Base-by-base conservation (phyloP, 2,113 vertebrate genomes). In the Passer montanus region DNA sequence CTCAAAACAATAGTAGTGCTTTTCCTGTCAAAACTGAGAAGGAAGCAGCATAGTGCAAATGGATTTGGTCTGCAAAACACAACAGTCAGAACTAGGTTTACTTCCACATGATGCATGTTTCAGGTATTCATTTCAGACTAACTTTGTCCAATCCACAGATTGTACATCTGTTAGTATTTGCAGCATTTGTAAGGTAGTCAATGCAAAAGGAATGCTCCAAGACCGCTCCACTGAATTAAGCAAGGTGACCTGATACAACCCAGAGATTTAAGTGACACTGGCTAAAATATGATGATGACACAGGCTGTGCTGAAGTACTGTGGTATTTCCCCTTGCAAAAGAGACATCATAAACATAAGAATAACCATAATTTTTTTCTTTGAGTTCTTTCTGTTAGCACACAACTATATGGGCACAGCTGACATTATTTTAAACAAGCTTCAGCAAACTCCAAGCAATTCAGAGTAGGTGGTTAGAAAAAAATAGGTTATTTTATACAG, bases 51-150 rank as follows among this genome's bases (percentile, higher is more conserved):
- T 7, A 44, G 16, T 31, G 50, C n/a, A 84, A 44, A 16, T 41
- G 17, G 13, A 58, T 70, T 81, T 84, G 19, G 17, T 49, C 37
- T 67, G 15, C n/a, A 76, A 74, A 93, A 58, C 10, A 28, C 6
- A 89, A 24, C 14, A 52, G 26, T 46, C 22, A 75, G 24, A 68
- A 26, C 20, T 50, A 17, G 35, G 17, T 84, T 73, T 73, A 80
- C 15, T 68, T 63, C 12, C 63, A 63, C 11, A 14, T 0, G 1
- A 49, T 10, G 44, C 11, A 35, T 0, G 3, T 44, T 75, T 67
- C 66, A 75, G 37, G 44, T 27, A 49, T 73, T 84, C 84, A 20
- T 56, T 93, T 89, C 80, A 73, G 15, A 50, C 15, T 53, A 49
- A n/a, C 35, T 79, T 37, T 19, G 24, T 47, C 39, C 11, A 24